Evolutionary conservation across 2,888 invertebrate species (phyloP).

Genomic region (Rhingia campestris): DNA sequence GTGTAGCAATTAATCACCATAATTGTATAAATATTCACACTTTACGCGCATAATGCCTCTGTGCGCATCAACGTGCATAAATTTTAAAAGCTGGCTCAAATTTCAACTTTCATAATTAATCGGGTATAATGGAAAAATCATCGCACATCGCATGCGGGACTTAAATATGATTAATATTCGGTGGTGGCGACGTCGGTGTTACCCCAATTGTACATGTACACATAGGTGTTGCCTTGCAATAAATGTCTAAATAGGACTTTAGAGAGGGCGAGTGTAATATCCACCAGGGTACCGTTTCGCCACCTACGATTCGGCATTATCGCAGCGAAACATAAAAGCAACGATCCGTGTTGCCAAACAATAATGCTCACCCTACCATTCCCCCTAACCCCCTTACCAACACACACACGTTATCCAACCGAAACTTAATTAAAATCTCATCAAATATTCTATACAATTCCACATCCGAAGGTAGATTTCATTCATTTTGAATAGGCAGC

Average conservation of each 20-base stretch:
- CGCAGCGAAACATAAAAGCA: conserved; percentile 33
- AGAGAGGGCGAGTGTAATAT: conserved; percentile 12
- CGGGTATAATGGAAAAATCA: conserved; percentile 56
- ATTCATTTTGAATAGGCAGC: conserved; percentile 47
- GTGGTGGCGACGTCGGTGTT: conserved; percentile 3
- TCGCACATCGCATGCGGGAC: conserved; percentile 34
- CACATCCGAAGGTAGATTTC: conserved; percentile 66
- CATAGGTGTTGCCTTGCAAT: conserved; percentile 6
- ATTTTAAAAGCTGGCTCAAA: conserved; percentile 38
- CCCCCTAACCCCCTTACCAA: background rate
- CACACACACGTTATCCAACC: background rate
- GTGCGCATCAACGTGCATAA: background rate
- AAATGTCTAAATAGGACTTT: conserved; percentile 46
- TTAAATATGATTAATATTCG: conserved; percentile 56
- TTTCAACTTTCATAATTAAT: conserved; percentile 49
- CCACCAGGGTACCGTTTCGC: background rate
- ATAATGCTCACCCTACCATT: conserved; percentile 17
- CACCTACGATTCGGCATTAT: conserved; percentile 11
- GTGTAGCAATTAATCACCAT: conserved; percentile 35
- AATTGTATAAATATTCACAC: conserved; percentile 49
- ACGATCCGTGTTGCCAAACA: conserved; percentile 39
- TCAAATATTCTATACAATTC: conserved; percentile 72
- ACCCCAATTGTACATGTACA: conserved; percentile 1
- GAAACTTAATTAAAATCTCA: conserved; percentile 74
- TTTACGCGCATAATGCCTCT: background rate